Percentiles rank a stretch among this genome's conserved stretches.
Evolutionary conservation across 2,888 invertebrate species (phyloP).

Genomic region (Folsomia candida): DNA sequence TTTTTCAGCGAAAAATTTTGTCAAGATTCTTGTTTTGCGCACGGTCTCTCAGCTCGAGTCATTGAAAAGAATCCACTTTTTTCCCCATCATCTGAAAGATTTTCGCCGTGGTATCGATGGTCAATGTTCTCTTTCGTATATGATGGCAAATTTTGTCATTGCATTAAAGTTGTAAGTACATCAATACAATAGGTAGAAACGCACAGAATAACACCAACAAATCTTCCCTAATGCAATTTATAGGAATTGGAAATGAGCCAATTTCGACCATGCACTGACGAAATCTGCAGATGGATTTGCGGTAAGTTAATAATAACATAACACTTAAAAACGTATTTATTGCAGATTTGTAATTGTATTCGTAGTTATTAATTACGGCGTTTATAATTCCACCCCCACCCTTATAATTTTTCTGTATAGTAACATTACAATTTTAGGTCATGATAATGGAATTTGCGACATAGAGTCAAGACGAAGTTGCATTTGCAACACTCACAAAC

Average conservation of each 20-base stretch:
- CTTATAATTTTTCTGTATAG: too few species aligned
- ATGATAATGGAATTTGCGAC: slow-evolving; percentile 26
- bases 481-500: slow-evolving; percentile 35
- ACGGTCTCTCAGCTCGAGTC: slow-evolving; percentile 21
- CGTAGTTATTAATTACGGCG: too few species aligned
- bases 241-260: slow-evolving; percentile 32
- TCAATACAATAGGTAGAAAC: neutral
- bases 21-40: slow-evolving; percentile 14
- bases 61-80: slow-evolving; percentile 39
- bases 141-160: slow-evolving; percentile 41
- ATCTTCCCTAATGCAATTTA: too few species aligned
- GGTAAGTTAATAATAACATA: too few species aligned
- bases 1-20: slow-evolving; percentile 33
- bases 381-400: too few species aligned
- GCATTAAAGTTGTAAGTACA: slow-evolving; percentile 23
- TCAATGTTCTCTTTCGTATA: slow-evolving; percentile 29
- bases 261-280: slow-evolving; percentile 36
- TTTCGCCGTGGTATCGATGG: slow-evolving; percentile 20
- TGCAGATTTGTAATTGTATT: too few species aligned
- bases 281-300: slow-evolving; percentile 34
- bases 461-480: slow-evolving; percentile 30
- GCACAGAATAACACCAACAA: neutral
- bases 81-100: slow-evolving; percentile 11
- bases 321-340: too few species aligned
- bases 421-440: too few species aligned